Percentiles rank a stretch among this genome's conserved stretches.
Conservation (phyloP, 1,140 invertebrate genomes). For the Hormaphis cornu region DNA sequence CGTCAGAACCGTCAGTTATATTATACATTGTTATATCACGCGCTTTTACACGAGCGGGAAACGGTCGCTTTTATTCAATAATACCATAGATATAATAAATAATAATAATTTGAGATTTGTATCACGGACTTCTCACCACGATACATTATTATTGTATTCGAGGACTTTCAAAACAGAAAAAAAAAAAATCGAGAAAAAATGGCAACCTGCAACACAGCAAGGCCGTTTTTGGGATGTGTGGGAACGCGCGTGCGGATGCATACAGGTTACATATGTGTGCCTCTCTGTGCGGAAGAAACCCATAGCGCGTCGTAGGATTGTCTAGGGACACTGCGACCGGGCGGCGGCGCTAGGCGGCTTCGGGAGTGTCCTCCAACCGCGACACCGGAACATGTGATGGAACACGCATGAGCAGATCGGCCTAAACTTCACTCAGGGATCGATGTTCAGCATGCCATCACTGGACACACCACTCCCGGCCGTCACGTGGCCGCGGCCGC, state of each 20-base stretch:
- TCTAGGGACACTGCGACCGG: conserved; percentile 26
- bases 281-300: conserved; percentile 31
- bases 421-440: conserved; percentile 32
- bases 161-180: neutral
- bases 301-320: conserved; percentile 28
- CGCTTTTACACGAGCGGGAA: no score
- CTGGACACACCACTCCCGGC: conserved; percentile 26
- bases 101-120: no score
- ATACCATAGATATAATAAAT: no score
- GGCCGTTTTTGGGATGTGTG: conserved; percentile 28
- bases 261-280: conserved; percentile 26
- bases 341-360: conserved; percentile 8
- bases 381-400: conserved; percentile 31
- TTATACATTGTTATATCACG: no score
- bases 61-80: no score
- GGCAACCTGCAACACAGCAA: conserved; percentile 26
- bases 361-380: conserved; percentile 30
- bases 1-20: no score
- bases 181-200: conserved; percentile 6
- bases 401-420: conserved; percentile 32
- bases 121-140: no score
- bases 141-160: no score
- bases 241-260: conserved; percentile 23
- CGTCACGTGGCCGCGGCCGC: accelerated
- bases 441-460: conserved; percentile 32